Base-by-base conservation (phyloP, 2,888 invertebrate species). In the Choreutis nemorana region DNA sequence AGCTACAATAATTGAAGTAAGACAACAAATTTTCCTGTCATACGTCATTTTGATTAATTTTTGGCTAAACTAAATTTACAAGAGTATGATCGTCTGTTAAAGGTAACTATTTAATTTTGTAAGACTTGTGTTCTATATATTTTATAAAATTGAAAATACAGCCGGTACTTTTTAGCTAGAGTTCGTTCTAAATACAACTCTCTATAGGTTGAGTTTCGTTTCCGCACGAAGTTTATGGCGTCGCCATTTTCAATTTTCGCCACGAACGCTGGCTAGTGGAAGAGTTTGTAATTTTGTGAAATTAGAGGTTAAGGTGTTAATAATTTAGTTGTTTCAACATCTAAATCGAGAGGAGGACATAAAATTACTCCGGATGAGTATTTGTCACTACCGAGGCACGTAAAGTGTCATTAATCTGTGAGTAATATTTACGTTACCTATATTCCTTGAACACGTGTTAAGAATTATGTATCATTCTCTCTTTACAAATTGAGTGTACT, bases 211-310 rank as follows among this genome's bases (percentile, higher is more conserved):
- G n/a, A n/a, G 32, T 23, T 31, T 36, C 28, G 44, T 37, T 39
- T 45, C 31, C 46, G 56, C 39, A 48, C 60, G 44, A 59, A 63
- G 51, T 72, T 77, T 70, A 56, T 31, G 36, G 37, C 50, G 79
- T 77, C 73, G 79, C 78, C 78, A 79, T 79, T 78, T 70, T 62
- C 72, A 77, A 79, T 79, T 78, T 70, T 62, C 72, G 77, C 79
- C 79, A 78, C 79, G 79, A 72, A 65, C 50, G 62, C 66, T 61
- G 58, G 48, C 47, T 50, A 53, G 41, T 48, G 47, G 50, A 54
- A 55, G 58, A 61, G 64, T 64, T 60, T 65, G 62, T 58, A 44
- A 48, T 51, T 50, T 55, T 48, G 52, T 59, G 53, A 45, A 53
- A 61, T 65, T 68, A 45, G 62, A 75, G 75, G 77, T 75, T 77